Evolutionary conservation across 2,888 invertebrate genomes (phyloP).

Genomic region (Ctenicera cuprea): DNA sequence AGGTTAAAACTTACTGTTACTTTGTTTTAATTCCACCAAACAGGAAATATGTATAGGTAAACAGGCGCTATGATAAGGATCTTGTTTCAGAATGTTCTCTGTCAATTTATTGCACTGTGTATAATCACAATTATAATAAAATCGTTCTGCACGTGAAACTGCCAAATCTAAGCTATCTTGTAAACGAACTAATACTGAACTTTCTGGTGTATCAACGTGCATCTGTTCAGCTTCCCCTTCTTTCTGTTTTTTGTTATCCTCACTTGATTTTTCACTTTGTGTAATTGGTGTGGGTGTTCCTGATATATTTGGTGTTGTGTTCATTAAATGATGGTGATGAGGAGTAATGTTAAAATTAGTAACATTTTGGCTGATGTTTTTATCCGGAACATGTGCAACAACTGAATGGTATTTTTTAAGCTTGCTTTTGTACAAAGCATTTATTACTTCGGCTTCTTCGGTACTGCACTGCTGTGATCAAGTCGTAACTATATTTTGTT

Average conservation of each 20-base stretch:
- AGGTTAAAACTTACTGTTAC: conserved; percentile 80
- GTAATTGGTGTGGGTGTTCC: conserved; percentile 17
- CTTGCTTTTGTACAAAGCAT: conserved; percentile 87
- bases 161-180: conserved; percentile 83
- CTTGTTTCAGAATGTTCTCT: conserved; percentile 82
- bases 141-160: conserved; percentile 84
- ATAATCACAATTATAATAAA: conserved; percentile 91
- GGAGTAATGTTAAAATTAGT: conserved; percentile 33
- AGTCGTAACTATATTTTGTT: not conserved
- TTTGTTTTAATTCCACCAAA: conserved; percentile 86
- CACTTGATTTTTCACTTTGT: conserved; percentile 10
- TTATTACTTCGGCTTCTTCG: conserved; percentile 82
- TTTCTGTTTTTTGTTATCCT: conserved; percentile 37
- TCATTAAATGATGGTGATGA: conserved; percentile 30
- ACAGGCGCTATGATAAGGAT: conserved; percentile 87
- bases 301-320: not conserved
- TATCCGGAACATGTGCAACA: conserved; percentile 55
- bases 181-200: conserved; percentile 70
- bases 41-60: conserved; percentile 89
- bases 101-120: conserved; percentile 83
- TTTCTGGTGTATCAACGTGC: conserved; percentile 67
- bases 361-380: no score
- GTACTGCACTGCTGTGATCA: conserved; percentile 75
- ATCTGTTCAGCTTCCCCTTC: conserved; percentile 57
- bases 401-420: conserved; percentile 90